These are phyloP conservation scores for Batillaria attramentaria DNA, from an alignment of 1,140 invertebrate species.

Conservation along the genomic window DNA sequence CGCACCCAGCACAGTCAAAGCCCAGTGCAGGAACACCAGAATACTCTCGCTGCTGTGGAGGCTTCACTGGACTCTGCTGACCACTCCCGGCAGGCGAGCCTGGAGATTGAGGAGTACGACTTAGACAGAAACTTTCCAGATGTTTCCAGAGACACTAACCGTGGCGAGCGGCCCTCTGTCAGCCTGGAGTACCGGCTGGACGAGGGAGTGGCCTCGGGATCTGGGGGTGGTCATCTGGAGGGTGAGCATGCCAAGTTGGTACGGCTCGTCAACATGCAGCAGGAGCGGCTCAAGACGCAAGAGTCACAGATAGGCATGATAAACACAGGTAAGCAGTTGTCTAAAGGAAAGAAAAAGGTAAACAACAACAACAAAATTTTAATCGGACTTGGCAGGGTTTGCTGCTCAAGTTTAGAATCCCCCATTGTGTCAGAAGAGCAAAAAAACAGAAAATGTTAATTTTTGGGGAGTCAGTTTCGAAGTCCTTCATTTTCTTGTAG, in stretches of 20 bases:
- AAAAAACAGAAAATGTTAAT: background rate
- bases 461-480: too few relatives aligned
- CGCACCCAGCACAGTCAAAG: background rate
- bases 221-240: slow-evolving; percentile 28
- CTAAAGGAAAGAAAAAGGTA: background rate
- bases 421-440: background rate
- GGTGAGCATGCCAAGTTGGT: slow-evolving; percentile 82
- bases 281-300: slow-evolving; percentile 88
- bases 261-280: slow-evolving; percentile 89
- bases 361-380: background rate
- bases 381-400: background rate
- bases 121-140: slow-evolving; percentile 62
- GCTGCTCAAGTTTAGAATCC: too few relatives aligned
- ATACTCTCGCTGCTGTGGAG: slow-evolving; percentile 12
- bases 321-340: slow-evolving; percentile 65
- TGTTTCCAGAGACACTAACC: slow-evolving; percentile 49
- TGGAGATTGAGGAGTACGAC: slow-evolving; percentile 69
- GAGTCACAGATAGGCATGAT: slow-evolving; percentile 89
- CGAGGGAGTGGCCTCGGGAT: slow-evolving; percentile 62
- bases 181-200: slow-evolving; percentile 45
- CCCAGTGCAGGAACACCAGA: background rate
- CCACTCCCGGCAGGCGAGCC: slow-evolving; percentile 57
- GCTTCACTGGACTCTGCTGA: background rate
- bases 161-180: slow-evolving; percentile 33
- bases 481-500: too few relatives aligned